Percentiles rank a stretch among this genome's conserved stretches.
phyloP scores from a whole-genome alignment of 2,888 invertebrate genomes.

The Hybos culiciformis region DNA sequence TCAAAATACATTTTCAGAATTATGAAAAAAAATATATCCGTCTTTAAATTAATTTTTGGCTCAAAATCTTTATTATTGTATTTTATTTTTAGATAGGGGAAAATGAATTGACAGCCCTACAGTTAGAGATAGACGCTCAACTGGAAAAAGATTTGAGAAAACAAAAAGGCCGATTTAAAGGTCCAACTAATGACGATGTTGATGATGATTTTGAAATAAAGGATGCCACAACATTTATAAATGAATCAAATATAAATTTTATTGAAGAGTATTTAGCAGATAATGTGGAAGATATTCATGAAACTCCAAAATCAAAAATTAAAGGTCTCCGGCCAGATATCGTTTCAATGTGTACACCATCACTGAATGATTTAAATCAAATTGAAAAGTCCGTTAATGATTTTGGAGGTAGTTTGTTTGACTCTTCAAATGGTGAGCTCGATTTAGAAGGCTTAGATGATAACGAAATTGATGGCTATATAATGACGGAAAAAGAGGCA shows the following conservation, averaged over 20 bases:
- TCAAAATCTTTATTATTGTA: background rate
- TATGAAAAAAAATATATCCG: background rate
- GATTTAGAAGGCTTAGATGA: constrained; percentile 71
- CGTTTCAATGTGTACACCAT: constrained; percentile 61
- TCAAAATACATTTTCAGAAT: background rate
- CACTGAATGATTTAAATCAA: constrained; percentile 31
- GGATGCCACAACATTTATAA: constrained; percentile 36
- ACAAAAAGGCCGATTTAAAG: constrained; percentile 23
- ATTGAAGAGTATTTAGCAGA: constrained; percentile 34
- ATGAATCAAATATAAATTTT: constrained; percentile 36
- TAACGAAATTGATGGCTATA: constrained; percentile 75
- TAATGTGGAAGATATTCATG: constrained; percentile 20
- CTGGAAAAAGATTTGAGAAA: constrained; percentile 51
- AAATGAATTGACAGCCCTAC: constrained; percentile 62
- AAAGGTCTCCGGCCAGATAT: constrained; percentile 51
- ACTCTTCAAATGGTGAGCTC: constrained; percentile 38
- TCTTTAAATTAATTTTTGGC: background rate
- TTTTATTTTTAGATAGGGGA: constrained; percentile 33
- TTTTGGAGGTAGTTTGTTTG: constrained; percentile 18
- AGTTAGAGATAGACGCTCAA: constrained; percentile 71
- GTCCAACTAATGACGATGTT: constrained; percentile 5
- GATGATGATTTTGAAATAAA: constrained; percentile 29
- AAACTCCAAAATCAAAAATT: constrained; percentile 14
- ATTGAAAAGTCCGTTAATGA: constrained; percentile 9
- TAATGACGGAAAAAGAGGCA: constrained; percentile 69